Conservation (phyloP, 2,113 vertebrate species). For the Poicephalus meyeri region DNA sequence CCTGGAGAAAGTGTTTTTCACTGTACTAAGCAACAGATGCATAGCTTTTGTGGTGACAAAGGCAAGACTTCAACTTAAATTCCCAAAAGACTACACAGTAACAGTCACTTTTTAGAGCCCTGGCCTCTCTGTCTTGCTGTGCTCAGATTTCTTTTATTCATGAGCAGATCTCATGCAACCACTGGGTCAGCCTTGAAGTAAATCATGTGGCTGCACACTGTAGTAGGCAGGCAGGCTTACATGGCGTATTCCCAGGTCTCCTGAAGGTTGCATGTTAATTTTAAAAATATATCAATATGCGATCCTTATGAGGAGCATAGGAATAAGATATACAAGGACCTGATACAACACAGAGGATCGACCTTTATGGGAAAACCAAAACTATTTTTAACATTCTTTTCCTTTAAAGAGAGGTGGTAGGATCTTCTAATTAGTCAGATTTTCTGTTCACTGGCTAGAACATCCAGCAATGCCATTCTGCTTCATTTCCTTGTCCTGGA, state of each 20-base stretch:
- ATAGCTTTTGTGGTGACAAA: background rate
- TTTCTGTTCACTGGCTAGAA: background rate
- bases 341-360: background rate
- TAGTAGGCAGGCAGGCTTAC: background rate
- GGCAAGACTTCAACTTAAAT: background rate
- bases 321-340: background rate
- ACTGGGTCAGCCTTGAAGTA: background rate
- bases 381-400: background rate
- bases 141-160: background rate
- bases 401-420: background rate
- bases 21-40: background rate
- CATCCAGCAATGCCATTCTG: background rate
- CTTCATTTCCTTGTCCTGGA: background rate
- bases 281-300: background rate
- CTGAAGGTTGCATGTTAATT: background rate
- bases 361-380: rapidly evolving
- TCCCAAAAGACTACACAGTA: background rate
- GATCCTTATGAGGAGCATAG: background rate
- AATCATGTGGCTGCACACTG: background rate
- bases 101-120: background rate
- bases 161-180: background rate
- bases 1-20: background rate
- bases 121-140: background rate
- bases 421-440: background rate
- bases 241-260: background rate